Base-by-base conservation (phyloP, 2,888 invertebrate genomes). In the Disparrhopalites patrizii region DNA sequence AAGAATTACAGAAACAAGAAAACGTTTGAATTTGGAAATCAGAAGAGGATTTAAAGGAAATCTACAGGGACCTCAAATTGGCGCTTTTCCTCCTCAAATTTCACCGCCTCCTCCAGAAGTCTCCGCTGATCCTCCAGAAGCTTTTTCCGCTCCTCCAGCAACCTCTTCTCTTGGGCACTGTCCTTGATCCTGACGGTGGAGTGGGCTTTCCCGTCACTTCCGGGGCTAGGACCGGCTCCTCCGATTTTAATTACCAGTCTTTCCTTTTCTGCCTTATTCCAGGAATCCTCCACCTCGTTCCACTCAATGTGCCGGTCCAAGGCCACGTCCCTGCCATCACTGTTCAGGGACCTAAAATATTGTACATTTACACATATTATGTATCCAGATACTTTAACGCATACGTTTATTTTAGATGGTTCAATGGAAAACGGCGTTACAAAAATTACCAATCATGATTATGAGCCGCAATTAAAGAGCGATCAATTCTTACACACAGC, bases 251-350 rank as follows among this genome's bases (percentile, higher is more conserved):
- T 75, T 1, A 75, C 69, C 18, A 75, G 65, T 18, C 70, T 72
- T 56, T 73, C 77, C 38, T 79, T 80, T 38, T 81, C 80, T 63
- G 82, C 81, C 57, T 75, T 73, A 75, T 82, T 82, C 84, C 82
- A 84, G 62, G 84, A 82, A 71, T 81, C 82, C 70, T 85, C 84
- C 75, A 83, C 80, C 72, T 84, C 85, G 71, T 85, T 85, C 86
- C 86, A 86, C 28, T 82, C 83, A 76, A 83, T 80, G 50, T 72
- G 74, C 15, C 74, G 72, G 57, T 76, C 85, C 81, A 77, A 62
- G 23, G 66, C 69, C 54, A 70, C 68, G n/a, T 51, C 65, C 25
- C 67, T 67, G 7, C 65, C 47, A 1, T 62, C 56, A 25, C 66
- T 62, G 20, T 30, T 36, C 36, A 33, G 51, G n/a, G 61, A 61